Evolutionary conservation across 2,888 invertebrate genomes (phyloP), one percentile per base, ranked within the genome.

Genomic region (Platypus cylindrus): DNA sequence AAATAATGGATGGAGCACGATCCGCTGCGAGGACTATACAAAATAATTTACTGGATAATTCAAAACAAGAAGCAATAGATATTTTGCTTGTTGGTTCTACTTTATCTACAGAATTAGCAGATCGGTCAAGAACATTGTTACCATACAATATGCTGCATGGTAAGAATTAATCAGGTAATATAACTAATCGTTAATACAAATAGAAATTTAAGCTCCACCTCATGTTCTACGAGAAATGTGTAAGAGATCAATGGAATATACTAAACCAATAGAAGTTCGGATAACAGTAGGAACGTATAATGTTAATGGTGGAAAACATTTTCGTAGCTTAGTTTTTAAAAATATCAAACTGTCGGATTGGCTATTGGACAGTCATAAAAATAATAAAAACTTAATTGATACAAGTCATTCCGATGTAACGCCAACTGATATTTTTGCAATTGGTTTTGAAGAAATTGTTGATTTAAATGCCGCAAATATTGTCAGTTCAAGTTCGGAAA

Each of bases 391-490:
- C 12, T 51, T 69, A 20, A 63, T 68, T 1, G 64, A 69, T 53
- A 59, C 66, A 1, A 60, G 59, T 34, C 62, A 63, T 48, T 55
- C 62, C 1, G 59, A 64, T 23, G 64, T 65, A 32, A 67, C 67
- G 39, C 80, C 87, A 12, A 80, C 85, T 32, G 98, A 98, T 62
- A 84, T 98, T 40, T 97, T 83, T 66, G 95, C 94, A 1, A 84
- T 98, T 56, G 98, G 98, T 12, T 95, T 99, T 65, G 91, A 98
- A 63, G 98, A 98, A 69, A 95, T 98, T 47, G 97, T 99, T 7
- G 98, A 99, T 65, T 66, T 99, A 46, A 98, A 93, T 69, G 98
- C 98, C 3, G 84, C 87, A 48, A 99, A 98, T 59, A 97, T 99
- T 48, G 80, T 98, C 70, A 94, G 90, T 45, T 90, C 94, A 16